Percentiles rank a stretch among this genome's conserved stretches.
Conservation (phyloP, 2,797 vertebrate genomes). For the Geotrypetes seraphini region DNA sequence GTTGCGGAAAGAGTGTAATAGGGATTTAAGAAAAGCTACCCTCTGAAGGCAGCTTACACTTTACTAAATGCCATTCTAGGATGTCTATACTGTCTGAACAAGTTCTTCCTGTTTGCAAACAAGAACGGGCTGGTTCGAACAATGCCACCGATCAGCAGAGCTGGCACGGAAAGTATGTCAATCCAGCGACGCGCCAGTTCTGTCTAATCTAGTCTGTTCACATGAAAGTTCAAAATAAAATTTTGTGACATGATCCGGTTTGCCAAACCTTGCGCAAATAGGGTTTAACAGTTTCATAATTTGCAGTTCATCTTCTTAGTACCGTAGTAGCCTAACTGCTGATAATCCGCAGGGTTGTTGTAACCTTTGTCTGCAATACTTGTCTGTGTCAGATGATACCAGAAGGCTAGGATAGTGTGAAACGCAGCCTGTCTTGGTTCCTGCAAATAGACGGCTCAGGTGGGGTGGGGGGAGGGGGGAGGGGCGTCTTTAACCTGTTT, state of each 20-base stretch:
- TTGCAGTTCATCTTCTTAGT: conserved; percentile 5
- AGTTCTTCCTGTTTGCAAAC: conserved; percentile 44
- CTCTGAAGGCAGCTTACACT: conserved; percentile 30
- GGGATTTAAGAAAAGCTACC: conserved; percentile 44
- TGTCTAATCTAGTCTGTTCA: conserved; percentile 33
- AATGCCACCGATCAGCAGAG: conserved; percentile 32
- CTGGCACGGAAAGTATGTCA: conserved; percentile 31
- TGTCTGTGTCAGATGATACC: too few species aligned
- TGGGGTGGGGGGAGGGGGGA: too few species aligned
- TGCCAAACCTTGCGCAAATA: conserved; percentile 10
- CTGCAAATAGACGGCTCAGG: too few species aligned
- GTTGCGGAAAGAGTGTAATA: conserved; percentile 21
- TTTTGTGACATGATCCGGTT: conserved; percentile 36
- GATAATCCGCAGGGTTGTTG: background rate
- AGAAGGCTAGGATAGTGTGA: too few species aligned
- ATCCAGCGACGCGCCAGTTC: conserved; percentile 14
- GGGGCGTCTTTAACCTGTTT: too few species aligned
- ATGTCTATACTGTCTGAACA: conserved; percentile 38
- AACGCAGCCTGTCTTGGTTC: too few species aligned
- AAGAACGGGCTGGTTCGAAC: conserved; percentile 37
- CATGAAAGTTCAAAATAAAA: conserved; percentile 30
- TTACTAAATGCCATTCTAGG: conserved; percentile 41
- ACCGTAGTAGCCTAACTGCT: conserved; percentile 19
- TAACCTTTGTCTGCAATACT: too few species aligned
- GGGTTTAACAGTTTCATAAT: conserved; percentile 10